Base-by-base conservation (phyloP, 2,888 invertebrate species). In the Leptinotarsa rubiginosa region DNA sequence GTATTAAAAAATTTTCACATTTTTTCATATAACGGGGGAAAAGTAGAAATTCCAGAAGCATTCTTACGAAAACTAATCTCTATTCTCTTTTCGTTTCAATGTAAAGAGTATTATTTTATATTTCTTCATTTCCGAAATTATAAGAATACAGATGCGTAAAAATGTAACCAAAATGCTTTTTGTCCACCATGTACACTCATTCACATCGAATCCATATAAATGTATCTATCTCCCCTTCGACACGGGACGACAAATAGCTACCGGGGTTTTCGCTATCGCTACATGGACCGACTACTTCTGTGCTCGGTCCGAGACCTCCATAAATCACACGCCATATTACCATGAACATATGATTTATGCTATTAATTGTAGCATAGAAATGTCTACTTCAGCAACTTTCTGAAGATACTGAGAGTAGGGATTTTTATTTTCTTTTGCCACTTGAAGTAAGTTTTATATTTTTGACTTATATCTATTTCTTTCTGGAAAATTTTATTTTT, bases 341-440 rank as follows among this genome's bases (percentile, higher is more conserved):
- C 80, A 81, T 82, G 82, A 80, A 78, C 80, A 79, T 81, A 81
- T 82, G 82, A 82, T 82, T 82, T 82, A 82, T 82, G 65, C 78
- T 75, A 78, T 80, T 81, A 81, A 82, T 82, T 81, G 81, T 79
- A 76, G 77, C 78, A 79, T 78, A 77, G 75, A 76, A 76, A 77
- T 72, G 68, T 73, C 77, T 70, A 74, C 76, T 76, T 76, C 73
- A 70, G 75, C 75, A 70, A 70, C 66, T 73, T 73, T 62, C 41
- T 4, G 62, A 31, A 31, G 62, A 31, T n/a, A 62, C 56, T 56
- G 41, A 41, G 41, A 41, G 12, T 41, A 41, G 41, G 10, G 41
- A 41, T 10, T 41, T 41, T 41, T 41, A 41, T 41, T 41, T 41
- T 41, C 41, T 41, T 2, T 41, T 10, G 31, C 31, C 31, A 31